Conservation (phyloP, 2,888 invertebrate genomes). For the Seira ritae region DNA sequence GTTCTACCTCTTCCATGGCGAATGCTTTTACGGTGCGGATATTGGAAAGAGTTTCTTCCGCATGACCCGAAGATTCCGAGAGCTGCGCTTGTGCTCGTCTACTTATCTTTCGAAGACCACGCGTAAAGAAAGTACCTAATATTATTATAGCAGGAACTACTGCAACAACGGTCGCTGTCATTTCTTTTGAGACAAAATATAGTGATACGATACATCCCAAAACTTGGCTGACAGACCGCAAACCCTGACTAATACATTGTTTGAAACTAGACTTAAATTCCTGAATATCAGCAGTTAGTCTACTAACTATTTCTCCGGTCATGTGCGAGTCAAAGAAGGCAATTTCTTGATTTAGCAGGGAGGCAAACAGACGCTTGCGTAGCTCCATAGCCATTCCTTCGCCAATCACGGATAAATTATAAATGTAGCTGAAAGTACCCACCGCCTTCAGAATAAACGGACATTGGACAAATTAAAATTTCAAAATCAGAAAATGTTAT, state of each 20-base stretch:
- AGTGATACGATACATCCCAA: constrained; percentile 87
- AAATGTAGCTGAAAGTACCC: constrained; percentile 93
- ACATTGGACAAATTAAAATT: constrained; percentile 27
- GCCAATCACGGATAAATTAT: constrained; percentile 89
- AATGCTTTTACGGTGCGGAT: constrained; percentile 95
- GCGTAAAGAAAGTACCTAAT: constrained; percentile 90
- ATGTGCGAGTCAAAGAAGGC: constrained; percentile 93
- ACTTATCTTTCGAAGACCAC: constrained; percentile 85
- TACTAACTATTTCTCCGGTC: constrained; percentile 94
- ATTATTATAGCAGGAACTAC: constrained; percentile 90
- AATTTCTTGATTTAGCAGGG: constrained; percentile 90
- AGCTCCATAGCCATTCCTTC: constrained; percentile 90
- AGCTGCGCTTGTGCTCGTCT: constrained; percentile 87
- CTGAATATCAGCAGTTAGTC: constrained; percentile 94
- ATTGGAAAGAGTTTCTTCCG: constrained; percentile 95
- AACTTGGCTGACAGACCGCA: constrained; percentile 89
- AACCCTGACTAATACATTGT: constrained; percentile 92
- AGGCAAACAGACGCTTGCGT: constrained; percentile 87
- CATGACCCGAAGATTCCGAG: constrained; percentile 75
- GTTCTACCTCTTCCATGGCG: constrained; percentile 92
- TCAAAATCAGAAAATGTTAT: constrained; percentile 9
- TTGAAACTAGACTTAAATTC: constrained; percentile 99
- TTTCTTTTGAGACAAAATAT: constrained; percentile 91
- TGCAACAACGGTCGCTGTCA: constrained; percentile 90
- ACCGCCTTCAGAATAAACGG: constrained; percentile 80